A percentile compares a stretch with the other conserved stretches of the same genome.
Conservation (phyloP, 1,140 invertebrate species). For the Drosophila asahinai region DNA sequence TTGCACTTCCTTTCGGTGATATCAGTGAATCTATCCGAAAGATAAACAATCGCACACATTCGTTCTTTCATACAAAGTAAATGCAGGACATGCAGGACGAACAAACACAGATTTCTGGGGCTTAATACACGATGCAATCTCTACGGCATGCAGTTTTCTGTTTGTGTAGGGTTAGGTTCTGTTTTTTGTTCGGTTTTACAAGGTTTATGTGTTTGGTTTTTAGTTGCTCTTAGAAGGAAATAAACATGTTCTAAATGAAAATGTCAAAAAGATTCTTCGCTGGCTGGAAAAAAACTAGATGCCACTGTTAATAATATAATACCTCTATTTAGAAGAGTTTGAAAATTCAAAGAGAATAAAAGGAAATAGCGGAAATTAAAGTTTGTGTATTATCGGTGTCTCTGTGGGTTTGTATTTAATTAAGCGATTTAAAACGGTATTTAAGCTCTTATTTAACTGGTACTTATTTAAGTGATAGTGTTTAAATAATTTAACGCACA, state of each 20-base stretch:
- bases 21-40: conserved; percentile 7
- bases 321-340: conserved; percentile 51
- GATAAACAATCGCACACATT: conserved; percentile 18
- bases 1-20: conserved; percentile 28
- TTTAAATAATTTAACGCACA: conserved; percentile 86
- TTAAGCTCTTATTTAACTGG: conserved; percentile 57
- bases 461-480: conserved; percentile 63
- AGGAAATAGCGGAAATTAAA: conserved; percentile 61
- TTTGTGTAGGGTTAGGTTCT: conserved; percentile 39
- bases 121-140: conserved; percentile 28
- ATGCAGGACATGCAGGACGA: conserved; percentile 27
- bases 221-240: conserved; percentile 73
- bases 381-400: conserved; percentile 52
- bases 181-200: conserved; percentile 34
- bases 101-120: conserved; percentile 18
- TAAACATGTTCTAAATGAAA: conserved; percentile 62
- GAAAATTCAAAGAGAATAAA: conserved; percentile 68
- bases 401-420: conserved; percentile 59
- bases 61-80: background rate
- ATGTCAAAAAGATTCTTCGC: conserved; percentile 41
- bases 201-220: conserved; percentile 72
- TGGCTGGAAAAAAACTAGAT: conserved; percentile 40
- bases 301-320: conserved; percentile 21
- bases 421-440: conserved; percentile 62
- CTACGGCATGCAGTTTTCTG: conserved; percentile 43